Conservation (phyloP, 2,888 invertebrate species). For the Nephrotoma flavescens region DNA sequence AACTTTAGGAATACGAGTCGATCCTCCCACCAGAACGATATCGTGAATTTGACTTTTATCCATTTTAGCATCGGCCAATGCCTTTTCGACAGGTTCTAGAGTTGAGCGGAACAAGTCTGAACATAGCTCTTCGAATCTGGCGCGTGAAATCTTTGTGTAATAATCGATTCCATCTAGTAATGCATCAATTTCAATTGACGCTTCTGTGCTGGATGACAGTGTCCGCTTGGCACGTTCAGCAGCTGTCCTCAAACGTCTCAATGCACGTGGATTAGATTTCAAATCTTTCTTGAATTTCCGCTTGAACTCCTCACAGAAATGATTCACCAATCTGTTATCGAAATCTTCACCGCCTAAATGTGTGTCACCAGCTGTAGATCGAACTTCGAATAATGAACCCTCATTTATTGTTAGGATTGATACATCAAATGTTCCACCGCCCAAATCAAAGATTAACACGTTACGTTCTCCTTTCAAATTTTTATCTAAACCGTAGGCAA, state of each 20-base stretch:
- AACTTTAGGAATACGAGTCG: slow-evolving; percentile 65
- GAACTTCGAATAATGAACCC: slow-evolving; percentile 83
- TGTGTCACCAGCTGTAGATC: slow-evolving; percentile 90
- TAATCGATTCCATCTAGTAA: slow-evolving; percentile 58
- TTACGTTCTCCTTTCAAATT: slow-evolving; percentile 72
- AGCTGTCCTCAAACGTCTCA: slow-evolving; percentile 55
- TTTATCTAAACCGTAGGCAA: slow-evolving; percentile 86
- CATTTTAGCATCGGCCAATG: slow-evolving; percentile 61
- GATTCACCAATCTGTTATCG: slow-evolving; percentile 79
- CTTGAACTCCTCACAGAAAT: slow-evolving; percentile 83
- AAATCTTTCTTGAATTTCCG: slow-evolving; percentile 59
- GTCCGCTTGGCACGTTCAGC: slow-evolving; percentile 67
- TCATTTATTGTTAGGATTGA: slow-evolving; percentile 93
- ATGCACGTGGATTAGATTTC: slow-evolving; percentile 44
- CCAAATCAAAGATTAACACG: slow-evolving; percentile 72
- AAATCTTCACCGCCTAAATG: slow-evolving; percentile 92
- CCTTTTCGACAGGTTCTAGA: slow-evolving; percentile 62
- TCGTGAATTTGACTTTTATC: slow-evolving; percentile 63
- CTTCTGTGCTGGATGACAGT: slow-evolving; percentile 60
- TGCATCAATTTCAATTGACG: slow-evolving; percentile 59
- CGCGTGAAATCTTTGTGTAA: slow-evolving; percentile 55
- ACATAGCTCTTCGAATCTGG: slow-evolving; percentile 62
- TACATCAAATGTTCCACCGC: slow-evolving; percentile 95
- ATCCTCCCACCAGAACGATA: slow-evolving; percentile 69
- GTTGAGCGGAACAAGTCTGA: slow-evolving; percentile 57